Conservation (phyloP, 1,140 invertebrate species). For the Leptestheria dahalacensis region DNA sequence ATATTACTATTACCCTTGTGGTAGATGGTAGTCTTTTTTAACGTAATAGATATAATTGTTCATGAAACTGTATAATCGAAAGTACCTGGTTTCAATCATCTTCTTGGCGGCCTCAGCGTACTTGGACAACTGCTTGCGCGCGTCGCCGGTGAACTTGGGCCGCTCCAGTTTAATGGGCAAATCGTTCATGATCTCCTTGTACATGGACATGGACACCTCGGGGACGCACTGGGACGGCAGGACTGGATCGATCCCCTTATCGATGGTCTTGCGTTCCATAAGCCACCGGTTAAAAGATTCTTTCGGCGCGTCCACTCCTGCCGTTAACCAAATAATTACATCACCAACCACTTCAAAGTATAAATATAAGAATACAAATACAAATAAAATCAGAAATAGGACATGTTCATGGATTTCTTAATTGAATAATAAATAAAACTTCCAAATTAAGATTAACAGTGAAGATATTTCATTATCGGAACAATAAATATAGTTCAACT, state of each 20-base stretch:
- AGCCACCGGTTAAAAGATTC: constrained; percentile 94
- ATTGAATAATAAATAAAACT: too few relatives aligned
- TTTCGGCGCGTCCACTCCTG: constrained; percentile 79
- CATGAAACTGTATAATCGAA: too few relatives aligned
- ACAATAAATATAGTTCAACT: too few relatives aligned
- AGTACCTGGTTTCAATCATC: constrained; percentile 72
- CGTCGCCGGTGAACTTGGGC: constrained; percentile 89
- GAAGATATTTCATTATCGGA: too few relatives aligned
- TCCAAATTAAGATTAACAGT: not conserved
- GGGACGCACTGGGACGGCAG: constrained; percentile 79
- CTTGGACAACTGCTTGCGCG: constrained; percentile 82
- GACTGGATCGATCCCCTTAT: constrained; percentile 59
- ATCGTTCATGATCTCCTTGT: constrained; percentile 95
- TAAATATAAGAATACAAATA: not conserved
- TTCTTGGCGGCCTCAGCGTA: constrained; percentile 94
- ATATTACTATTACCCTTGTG: too few relatives aligned
- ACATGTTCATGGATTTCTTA: too few relatives aligned
- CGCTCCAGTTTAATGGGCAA: constrained; percentile 89
- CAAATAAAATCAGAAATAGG: too few relatives aligned
- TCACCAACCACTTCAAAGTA: not conserved
- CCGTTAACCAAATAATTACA: too few relatives aligned
- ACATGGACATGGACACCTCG: constrained; percentile 88
- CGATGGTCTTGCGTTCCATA: constrained; percentile 85
- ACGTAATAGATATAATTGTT: too few relatives aligned
- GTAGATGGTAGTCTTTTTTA: too few relatives aligned